phyloP scores from a whole-genome alignment of 2,113 vertebrate genomes.

The Actenoides lindsayi region DNA sequence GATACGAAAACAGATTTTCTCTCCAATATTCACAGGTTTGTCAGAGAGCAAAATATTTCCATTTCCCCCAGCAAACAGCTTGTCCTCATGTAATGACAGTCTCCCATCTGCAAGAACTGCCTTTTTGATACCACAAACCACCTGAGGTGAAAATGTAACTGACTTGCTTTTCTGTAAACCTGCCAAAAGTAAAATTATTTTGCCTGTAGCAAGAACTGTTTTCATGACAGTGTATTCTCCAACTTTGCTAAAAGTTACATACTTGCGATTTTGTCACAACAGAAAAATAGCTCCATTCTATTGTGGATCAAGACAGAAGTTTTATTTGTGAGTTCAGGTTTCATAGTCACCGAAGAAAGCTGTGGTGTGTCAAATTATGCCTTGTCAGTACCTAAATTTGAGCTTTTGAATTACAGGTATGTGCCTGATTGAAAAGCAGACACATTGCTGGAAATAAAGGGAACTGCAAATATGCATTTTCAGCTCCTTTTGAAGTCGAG shows the following conservation, averaged over 20 bases:
- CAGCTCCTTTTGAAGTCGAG: neutral
- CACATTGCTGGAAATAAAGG: neutral
- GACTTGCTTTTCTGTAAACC: constrained; percentile 46
- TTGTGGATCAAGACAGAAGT: neutral
- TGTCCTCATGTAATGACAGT: constrained; percentile 60
- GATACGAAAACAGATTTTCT: constrained; percentile 42
- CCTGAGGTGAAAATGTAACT: constrained; percentile 68
- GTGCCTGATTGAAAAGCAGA: neutral
- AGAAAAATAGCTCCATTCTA: neutral
- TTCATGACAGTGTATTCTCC: neutral
- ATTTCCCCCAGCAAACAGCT: constrained; percentile 54
- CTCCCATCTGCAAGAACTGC: constrained; percentile 61
- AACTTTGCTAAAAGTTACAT: constrained; percentile 39
- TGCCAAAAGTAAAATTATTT: constrained; percentile 64
- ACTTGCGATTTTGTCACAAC: constrained; percentile 17
- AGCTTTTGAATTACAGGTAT: neutral
- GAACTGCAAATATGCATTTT: neutral
- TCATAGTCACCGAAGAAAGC: neutral
- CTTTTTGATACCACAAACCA: constrained; percentile 64
- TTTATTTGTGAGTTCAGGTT: neutral
- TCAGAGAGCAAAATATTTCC: constrained; percentile 61
- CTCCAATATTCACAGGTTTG: constrained; percentile 39
- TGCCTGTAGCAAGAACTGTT: constrained; percentile 42
- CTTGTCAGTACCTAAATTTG: neutral
- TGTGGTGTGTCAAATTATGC: neutral